These are phyloP conservation scores for Styela clava DNA, from an alignment of 23 tunicate species.

Conservation along the genomic window DNA sequence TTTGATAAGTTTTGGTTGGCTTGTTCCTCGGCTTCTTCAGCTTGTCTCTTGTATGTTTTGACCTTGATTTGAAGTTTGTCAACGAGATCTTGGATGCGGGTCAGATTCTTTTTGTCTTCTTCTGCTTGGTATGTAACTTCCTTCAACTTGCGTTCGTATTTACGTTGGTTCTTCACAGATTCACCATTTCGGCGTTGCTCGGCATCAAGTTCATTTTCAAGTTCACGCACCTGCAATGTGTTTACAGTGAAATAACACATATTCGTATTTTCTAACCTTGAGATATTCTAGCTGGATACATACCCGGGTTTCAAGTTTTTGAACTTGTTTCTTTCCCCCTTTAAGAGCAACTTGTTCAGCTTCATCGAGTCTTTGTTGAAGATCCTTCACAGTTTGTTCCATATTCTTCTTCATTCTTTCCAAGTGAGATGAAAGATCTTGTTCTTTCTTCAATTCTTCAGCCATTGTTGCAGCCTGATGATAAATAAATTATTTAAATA, in stretches of 20 bases:
- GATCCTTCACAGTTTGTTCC: constrained; percentile 95
- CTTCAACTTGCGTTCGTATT: constrained; percentile 68
- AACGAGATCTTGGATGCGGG: constrained; percentile 90
- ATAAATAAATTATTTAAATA: neutral
- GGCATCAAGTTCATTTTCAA: constrained; percentile 90
- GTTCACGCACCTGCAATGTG: constrained; percentile 72
- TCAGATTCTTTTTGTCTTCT: constrained; percentile 94
- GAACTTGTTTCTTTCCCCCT: constrained; percentile 54
- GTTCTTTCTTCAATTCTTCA: constrained; percentile 66
- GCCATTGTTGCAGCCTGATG: constrained; percentile 92
- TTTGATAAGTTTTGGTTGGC: constrained; percentile 68
- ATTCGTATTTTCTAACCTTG: neutral
- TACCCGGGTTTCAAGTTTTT: constrained; percentile 36
- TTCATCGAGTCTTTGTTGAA: constrained; percentile 92
- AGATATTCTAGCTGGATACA: neutral
- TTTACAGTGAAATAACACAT: neutral
- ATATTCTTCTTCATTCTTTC: constrained; percentile 51
- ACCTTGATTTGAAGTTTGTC: constrained; percentile 93
- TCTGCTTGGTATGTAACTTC: constrained; percentile 69
- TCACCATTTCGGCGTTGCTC: constrained; percentile 94
- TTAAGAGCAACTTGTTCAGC: constrained; percentile 95
- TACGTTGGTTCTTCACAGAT: constrained; percentile 65
- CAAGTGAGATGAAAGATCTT: constrained; percentile 43
- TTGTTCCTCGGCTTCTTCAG: constrained; percentile 95
- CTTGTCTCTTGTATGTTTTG: constrained; percentile 96